Percentiles rank a stretch among this genome's conserved stretches.
Conservation (phyloP, 2,888 invertebrate genomes). For the Trissolcus brochymenae region DNA sequence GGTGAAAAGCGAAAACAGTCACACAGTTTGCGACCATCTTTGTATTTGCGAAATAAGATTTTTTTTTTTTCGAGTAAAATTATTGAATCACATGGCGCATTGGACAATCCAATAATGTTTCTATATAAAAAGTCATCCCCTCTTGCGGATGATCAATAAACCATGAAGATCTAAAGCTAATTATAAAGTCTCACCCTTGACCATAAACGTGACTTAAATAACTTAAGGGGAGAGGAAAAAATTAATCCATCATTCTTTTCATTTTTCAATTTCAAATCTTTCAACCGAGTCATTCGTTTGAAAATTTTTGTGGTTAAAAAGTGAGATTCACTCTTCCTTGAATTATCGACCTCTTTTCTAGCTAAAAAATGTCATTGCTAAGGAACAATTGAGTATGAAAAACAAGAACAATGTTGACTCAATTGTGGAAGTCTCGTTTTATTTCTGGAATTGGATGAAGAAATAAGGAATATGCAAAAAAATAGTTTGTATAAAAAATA, state of each 20-base stretch:
- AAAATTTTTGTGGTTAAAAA: background rate
- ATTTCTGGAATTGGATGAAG: slow-evolving; percentile 17
- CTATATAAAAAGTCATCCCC: background rate
- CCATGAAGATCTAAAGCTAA: slow-evolving; percentile 17
- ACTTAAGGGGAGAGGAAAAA: background rate
- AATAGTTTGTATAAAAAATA: background rate
- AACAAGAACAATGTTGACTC: background rate
- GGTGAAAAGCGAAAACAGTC: slow-evolving; percentile 5
- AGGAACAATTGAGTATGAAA: slow-evolving; percentile 20
- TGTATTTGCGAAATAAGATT: no score
- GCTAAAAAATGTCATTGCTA: slow-evolving; percentile 4
- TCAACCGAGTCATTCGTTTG: no score
- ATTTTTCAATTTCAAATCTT: background rate
- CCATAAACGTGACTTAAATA: slow-evolving; percentile 6
- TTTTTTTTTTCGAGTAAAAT: no score
- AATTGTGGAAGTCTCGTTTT: slow-evolving; percentile 19
- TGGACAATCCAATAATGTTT: no score
- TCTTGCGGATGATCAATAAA: slow-evolving; percentile 11
- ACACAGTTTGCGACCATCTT: slow-evolving; percentile 15
- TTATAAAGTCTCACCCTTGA: slow-evolving; percentile 17
- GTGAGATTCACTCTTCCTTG: background rate
- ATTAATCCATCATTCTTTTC: background rate
- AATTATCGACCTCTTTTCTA: background rate
- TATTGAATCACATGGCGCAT: no score
- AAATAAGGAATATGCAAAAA: background rate